These are phyloP conservation scores for Pipra filicauda DNA, from an alignment of 2,113 vertebrate species.

Conservation along the genomic window DNA sequence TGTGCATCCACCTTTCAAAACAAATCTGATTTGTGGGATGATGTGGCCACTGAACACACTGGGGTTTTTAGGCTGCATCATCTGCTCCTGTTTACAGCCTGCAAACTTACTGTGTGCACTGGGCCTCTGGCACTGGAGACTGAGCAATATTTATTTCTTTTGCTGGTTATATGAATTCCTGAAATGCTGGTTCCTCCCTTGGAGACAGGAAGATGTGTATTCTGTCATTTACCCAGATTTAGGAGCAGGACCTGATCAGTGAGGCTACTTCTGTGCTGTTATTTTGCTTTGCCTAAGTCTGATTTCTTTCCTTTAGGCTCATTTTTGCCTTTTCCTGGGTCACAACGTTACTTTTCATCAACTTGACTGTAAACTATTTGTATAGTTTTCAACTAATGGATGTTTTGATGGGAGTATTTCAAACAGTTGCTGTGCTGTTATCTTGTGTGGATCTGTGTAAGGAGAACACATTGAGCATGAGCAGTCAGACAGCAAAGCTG, in stretches of 20 bases:
- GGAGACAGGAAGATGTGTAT: not conserved
- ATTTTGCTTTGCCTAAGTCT: not conserved
- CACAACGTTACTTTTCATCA: not conserved
- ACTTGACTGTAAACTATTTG: not conserved
- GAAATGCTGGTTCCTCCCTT: not conserved
- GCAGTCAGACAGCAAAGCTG: not conserved
- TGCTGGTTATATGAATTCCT: not conserved
- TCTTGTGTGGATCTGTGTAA: not conserved
- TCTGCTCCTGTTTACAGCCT: not conserved
- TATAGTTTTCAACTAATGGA: not conserved
- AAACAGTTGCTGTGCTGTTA: not conserved
- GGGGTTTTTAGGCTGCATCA: not conserved
- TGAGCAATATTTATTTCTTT: not conserved
- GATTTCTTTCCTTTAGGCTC: not conserved
- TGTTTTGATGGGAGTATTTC: not conserved
- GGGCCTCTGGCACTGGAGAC: not conserved
- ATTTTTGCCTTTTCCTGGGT: not conserved
- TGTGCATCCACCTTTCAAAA: not conserved
- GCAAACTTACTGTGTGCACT: rapidly evolving
- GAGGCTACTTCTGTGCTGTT: not conserved
- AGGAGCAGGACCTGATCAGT: not conserved
- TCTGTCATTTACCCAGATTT: not conserved
- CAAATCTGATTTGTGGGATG: not conserved
- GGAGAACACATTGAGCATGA: not conserved
- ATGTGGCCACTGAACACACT: rapidly evolving